Base-by-base conservation (phyloP, 92 coral and sea anemone genomes). In the Nematostella vectensis region DNA sequence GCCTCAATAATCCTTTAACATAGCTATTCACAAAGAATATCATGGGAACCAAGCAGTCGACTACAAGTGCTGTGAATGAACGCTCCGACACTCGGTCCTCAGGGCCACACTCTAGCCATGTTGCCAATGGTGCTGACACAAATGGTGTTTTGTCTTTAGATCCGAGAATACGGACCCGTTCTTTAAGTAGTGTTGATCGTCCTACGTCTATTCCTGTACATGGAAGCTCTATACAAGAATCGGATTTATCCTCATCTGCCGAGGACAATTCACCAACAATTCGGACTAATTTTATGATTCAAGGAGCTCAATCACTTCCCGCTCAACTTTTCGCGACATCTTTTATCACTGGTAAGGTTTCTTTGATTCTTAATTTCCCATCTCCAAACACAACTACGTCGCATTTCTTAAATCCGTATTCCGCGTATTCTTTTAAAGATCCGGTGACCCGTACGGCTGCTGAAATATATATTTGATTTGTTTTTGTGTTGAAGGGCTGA, bases 41-140 rank as follows among this genome's bases (percentile, higher is more conserved):
- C 54, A 85, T 85, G 95, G 95, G 95, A 36, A 88, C 81, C 17
- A 85, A 85, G 58, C 95, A 75, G 59, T 85, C 95, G 11, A 60
- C 80, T 57, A 66, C 78, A 58, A 55, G 55, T 66, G 47, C 62
- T 0, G 72, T 66, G 19, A 85, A 76, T 68, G 81, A 76, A 38
- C 95, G 95, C 38, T 52, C 80, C 19, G 58, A 70, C 31, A 54
- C 68, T 44, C 77, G 95, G 0, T 61, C 38, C 31, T 76, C 65
- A 37, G 81, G 60, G 16, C 64, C 68, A 30, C 89, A 87, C 54
- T 68, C 76, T 29, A 70, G 84, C 3, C 68, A 76, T 38, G 77
- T 78, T 15, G 70, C 80, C 20, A 74, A 83, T 69, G 84, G 79
- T 25, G 74, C 76, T 1, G 95, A 83, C 42, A 68, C 68, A 50